Base-by-base conservation (phyloP, 2,888 invertebrate genomes). In the Drosophila pseudotalamancana region DNA sequence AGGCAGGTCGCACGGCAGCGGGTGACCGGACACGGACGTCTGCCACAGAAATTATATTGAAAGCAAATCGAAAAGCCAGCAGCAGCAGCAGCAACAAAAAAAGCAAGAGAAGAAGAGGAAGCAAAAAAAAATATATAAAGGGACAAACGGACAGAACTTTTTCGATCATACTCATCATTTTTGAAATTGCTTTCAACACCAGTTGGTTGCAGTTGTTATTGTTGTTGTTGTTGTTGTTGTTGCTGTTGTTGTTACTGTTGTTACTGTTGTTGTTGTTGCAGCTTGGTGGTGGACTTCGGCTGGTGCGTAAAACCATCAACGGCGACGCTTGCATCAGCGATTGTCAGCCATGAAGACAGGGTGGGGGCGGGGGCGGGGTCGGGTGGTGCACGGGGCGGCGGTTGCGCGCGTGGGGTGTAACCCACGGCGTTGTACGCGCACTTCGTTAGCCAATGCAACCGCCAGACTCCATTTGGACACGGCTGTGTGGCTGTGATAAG, bases 101-200 rank as follows among this genome's bases (percentile, higher is more conserved):
- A n/a, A n/a, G n/a, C n/a, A n/a, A n/a, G n/a, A n/a, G n/a, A n/a
- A n/a, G n/a, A n/a, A n/a, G n/a, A n/a, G n/a, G 46, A 45, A 48
- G 29, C 27, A 40, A 37, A 43, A 51, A 42, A 49, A 11, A 37
- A 27, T 12, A 27, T 49, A 29, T n/a, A 12, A 19, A 40, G 19
- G 40, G 55, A 64, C 68, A 40, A 8, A 27, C 19, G 63, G 63
- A 68, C 49, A 56, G 60, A 76, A 73, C 74, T 76, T 81, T 80
- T 81, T 89, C 86, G 88, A 88, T 89, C 89, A 89, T 89, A 88
- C 89, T 88, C 89, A 89, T 89, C 90, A 89, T 89, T 89, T 89
- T 89, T 89, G 83, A 89, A 89, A 89, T 89, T 89, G 89, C 90
- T 89, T 89, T 89, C 89, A 89, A 89, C 89, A 89, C 89, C 90